Percentiles rank a stretch among this genome's conserved stretches.
Conservation (phyloP, 2,113 vertebrate genomes). For the Dryoscopus gambensis region DNA sequence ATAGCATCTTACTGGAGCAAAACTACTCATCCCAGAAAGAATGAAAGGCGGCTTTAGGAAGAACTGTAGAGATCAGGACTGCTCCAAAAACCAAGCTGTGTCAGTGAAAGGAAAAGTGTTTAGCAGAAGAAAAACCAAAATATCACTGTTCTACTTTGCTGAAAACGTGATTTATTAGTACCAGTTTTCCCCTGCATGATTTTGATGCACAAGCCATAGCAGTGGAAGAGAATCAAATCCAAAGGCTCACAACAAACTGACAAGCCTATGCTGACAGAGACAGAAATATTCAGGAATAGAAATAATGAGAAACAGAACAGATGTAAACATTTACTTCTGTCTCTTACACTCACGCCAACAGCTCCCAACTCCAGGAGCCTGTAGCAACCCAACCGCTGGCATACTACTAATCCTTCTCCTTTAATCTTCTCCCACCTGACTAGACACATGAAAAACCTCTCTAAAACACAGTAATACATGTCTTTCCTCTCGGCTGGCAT, state of each 20-base stretch:
- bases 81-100: neutral
- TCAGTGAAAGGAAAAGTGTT: neutral
- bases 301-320: neutral
- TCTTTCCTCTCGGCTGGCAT: neutral
- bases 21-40: neutral
- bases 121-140: neutral
- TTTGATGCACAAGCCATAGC: neutral
- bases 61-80: neutral
- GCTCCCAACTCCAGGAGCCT: neutral
- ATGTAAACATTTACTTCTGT: neutral
- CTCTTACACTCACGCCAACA: neutral
- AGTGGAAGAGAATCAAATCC: neutral
- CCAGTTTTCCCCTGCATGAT: neutral
- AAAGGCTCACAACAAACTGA: neutral
- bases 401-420: neutral
- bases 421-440: neutral
- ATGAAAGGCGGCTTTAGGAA: neutral
- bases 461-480: fast-evolving
- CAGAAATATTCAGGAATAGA: neutral
- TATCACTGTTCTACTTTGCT: neutral
- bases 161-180: neutral
- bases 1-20: neutral
- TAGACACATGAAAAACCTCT: neutral
- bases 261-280: neutral
- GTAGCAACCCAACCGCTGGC: neutral